A percentile compares a stretch with the other conserved stretches of the same genome.
These are phyloP conservation scores for Nothoprocta pentlandii DNA, from an alignment of 2,113 vertebrate species.

Conservation along the genomic window DNA sequence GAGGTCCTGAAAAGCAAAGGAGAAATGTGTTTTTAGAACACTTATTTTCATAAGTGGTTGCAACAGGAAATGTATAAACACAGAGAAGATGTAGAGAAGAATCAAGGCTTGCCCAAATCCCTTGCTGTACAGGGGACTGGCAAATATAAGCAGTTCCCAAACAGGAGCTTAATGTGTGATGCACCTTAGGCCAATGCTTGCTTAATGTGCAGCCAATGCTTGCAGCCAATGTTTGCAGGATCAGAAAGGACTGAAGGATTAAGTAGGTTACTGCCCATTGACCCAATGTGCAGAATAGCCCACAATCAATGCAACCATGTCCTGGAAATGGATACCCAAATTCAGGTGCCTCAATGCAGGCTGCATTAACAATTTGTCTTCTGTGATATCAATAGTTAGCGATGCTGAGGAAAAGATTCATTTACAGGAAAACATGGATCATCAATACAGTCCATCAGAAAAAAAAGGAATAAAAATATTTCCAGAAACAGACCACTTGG, in stretches of 20 bases:
- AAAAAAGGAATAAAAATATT: not conserved
- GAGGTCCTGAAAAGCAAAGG: slow-evolving; percentile 84
- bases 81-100: not conserved
- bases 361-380: not conserved
- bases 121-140: not conserved
- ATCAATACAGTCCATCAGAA: not conserved
- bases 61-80: not conserved
- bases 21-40: not conserved
- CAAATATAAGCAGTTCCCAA: not conserved
- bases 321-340: not conserved
- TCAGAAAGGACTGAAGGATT: not conserved
- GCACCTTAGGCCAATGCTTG: not conserved
- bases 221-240: rapidly evolving
- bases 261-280: not conserved
- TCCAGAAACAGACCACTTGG: not conserved
- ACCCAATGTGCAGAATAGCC: not conserved
- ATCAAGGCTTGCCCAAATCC: not conserved
- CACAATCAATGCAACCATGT: not conserved
- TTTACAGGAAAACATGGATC: not conserved
- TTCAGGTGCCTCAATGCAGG: not conserved
- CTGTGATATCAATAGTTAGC: not conserved
- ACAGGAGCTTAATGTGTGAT: not conserved
- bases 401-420: not conserved
- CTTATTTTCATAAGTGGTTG: not conserved
- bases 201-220: not conserved